Evolutionary conservation across 1,140 invertebrate species (phyloP), one percentile per base, ranked within the genome.

Genomic region (Anthonomus grandis): DNA sequence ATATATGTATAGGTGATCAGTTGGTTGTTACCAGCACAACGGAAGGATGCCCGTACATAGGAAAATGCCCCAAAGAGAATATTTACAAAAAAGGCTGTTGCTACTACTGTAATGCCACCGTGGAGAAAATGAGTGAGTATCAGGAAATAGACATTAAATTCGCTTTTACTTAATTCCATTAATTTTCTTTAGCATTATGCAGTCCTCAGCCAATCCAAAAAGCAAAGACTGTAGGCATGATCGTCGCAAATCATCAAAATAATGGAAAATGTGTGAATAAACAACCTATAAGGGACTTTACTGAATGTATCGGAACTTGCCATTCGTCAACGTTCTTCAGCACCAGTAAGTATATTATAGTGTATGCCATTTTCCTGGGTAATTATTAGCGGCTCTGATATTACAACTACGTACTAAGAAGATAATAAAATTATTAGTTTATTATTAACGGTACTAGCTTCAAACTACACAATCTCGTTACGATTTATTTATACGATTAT

Each of bases 1-100:
- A n/a, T 19, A 13, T 5, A 12, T 10, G 13, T 22, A 4, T 25
- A 56, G 57, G 73, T 37, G 76, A 77, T 15, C 73, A 81, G 64
- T 64, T 84, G 12, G 70, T 79, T 34, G 75, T 87, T 36, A 76
- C 76, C 34, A 78, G 77, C 6, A 76, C 76, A 21, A 63, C 74
- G 12, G 70, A 77, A 57, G 63, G 75, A 10, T 90, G 87, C 66
- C 83, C 85, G 8, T 78, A 83, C 64, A 67, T 88, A 9, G 74
- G 74, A 2, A 64, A 74, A 27, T 90, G 87, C 67, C 74, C 79
- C 0, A 62, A 69, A 0, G 72, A 80, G 34, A 72, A 79, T 54
- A 65, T 81, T 27, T 80, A 82, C 60, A 64, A 74, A 1, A 80
- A 84, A 36, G 82, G 82, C 22, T 90, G 87, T 65, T 90, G 87